These are phyloP conservation scores for Dorcus hopei DNA, from an alignment of 2,888 invertebrate species.

Conservation along the genomic window DNA sequence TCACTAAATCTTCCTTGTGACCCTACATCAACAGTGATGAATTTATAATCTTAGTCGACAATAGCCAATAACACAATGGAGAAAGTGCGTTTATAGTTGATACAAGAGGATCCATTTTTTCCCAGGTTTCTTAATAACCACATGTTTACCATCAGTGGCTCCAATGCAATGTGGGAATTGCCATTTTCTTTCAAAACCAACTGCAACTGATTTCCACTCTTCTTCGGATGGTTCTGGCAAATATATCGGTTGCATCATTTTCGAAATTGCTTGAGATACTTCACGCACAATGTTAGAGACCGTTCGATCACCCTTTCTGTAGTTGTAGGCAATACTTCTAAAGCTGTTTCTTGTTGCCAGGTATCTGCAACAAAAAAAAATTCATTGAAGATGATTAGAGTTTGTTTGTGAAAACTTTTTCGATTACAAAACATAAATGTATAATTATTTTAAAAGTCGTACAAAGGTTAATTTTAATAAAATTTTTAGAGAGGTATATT, in stretches of 20 bases:
- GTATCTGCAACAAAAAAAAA: not conserved
- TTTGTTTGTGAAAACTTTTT: too few relatives aligned
- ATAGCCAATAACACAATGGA: not conserved
- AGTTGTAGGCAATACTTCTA: not conserved
- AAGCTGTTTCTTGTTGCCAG: constrained; percentile 1
- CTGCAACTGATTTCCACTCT: not conserved
- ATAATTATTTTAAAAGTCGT: too few relatives aligned
- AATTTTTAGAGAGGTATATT: too few relatives aligned
- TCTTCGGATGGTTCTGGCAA: not conserved
- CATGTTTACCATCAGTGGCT: constrained; percentile 7
- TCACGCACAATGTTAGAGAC: not conserved
- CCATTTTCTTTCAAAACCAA: constrained; percentile 1
- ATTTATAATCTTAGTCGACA: constrained; percentile 5
- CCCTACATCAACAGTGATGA: not conserved
- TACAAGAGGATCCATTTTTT: not conserved
- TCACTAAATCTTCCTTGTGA: not conserved
- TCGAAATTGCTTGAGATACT: not conserved
- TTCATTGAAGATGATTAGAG: too few relatives aligned
- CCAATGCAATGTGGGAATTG: constrained; percentile 5
- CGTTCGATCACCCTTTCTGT: not conserved
- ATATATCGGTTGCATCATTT: not conserved
- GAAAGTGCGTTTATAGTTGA: constrained; percentile 2
- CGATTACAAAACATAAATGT: too few relatives aligned
- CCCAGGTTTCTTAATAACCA: not conserved
- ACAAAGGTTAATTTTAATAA: too few relatives aligned